Base-by-base conservation (phyloP, 30 jellyfish, hydroid and myxozoan genomes). In the Aurelia sp. region DNA sequence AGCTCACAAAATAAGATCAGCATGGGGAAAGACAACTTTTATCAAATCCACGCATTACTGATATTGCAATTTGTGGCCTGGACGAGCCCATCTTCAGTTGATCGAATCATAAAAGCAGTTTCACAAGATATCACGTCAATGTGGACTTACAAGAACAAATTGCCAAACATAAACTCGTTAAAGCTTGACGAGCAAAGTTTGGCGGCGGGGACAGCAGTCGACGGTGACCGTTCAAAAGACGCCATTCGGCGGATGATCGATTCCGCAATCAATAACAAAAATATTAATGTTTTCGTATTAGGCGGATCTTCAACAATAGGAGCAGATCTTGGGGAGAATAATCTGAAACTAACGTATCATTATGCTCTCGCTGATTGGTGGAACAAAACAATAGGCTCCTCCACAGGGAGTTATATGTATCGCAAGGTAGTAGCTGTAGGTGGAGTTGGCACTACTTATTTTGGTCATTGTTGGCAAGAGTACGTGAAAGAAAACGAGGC, bases 351-450 rank as follows among this genome's bases (percentile, higher is more conserved):
- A 4, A 86, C 91, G 1, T 95, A 68, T 69, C 99, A 95, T 82
- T 86, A 85, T 75, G 96, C 97, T 5, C 89, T 95, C 22, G 97
- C 98, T 60, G 85, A 95, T 69, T 95, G 99, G 99, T 95, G 99
- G 99, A 89, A 89, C 60, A 64, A 79, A 51, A 86, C 98, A 47
- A 61, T 95, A 1, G 98, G 98, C 12, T 21, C 82, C 5, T 65
- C 86, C 22, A 95, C 99, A 30, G 88, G 92, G 18, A 93, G 97
- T 50, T 37, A 62, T 17, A 88, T 93, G 96, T 57, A 51, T 9
- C 86, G 92, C 23, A 92, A 86, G 48, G 91, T 86, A 17, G 85
- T 95, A 5, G 98, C 99, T 13, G 98, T 90, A 0, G 99, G 99
- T 16, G 99, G 98, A 13, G 97, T 90, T 10, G 93, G 97, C 3